A percentile compares a stretch with the other conserved stretches of the same genome.
phyloP scores from a whole-genome alignment of 2,113 vertebrate genomes.

The Oplegnathus fasciatus region DNA sequence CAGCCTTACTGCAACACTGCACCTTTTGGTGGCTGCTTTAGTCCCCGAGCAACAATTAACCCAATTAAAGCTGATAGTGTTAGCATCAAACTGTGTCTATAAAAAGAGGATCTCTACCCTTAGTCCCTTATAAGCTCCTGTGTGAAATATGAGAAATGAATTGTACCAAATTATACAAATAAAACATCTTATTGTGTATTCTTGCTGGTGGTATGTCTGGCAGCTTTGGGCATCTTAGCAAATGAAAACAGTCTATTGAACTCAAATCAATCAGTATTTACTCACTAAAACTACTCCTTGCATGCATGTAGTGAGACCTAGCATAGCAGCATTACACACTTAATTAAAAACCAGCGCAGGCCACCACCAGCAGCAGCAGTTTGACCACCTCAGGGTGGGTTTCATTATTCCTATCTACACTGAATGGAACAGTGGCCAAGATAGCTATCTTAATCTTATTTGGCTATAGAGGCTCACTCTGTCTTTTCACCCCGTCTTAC shows the following conservation, averaged over 20 bases:
- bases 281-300: neutral
- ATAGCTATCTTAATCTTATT: slow-evolving; percentile 85
- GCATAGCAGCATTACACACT: neutral
- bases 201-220: too few relatives aligned
- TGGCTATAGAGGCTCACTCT: slow-evolving; percentile 72
- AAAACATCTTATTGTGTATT: neutral
- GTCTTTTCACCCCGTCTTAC: slow-evolving; percentile 44
- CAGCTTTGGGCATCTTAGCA: neutral
- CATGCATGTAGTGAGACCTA: neutral
- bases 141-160: neutral
- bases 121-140: neutral
- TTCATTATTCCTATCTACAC: slow-evolving; percentile 82
- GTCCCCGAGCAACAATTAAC: neutral
- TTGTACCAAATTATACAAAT: neutral
- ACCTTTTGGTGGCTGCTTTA: neutral
- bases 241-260: neutral
- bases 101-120: neutral
- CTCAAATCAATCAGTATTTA: slow-evolving; percentile 4
- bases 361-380: slow-evolving; percentile 62
- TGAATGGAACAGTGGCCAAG: slow-evolving; percentile 78
- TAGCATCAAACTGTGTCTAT: neutral
- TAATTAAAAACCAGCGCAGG: slow-evolving; percentile 57
- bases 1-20: neutral
- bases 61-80: neutral
- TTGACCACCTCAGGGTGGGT: slow-evolving; percentile 75